Conservation (phyloP, 2,888 invertebrate genomes). For the Margaritifera margaritifera region DNA sequence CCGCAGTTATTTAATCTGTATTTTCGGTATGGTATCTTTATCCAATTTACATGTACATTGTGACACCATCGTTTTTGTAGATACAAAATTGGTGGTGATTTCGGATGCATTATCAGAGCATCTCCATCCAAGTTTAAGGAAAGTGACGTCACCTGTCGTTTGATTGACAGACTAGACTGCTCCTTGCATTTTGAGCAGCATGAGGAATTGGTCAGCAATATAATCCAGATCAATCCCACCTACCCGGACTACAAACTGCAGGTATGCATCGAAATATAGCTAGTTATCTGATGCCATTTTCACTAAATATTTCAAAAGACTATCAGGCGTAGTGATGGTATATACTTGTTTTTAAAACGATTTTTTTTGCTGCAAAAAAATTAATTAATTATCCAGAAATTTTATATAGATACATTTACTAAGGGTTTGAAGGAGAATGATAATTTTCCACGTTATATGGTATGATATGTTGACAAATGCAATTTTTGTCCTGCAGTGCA, state of each 20-base stretch:
- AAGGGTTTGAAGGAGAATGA: too few species aligned
- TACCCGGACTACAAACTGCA: constrained; percentile 26
- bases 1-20: background rate
- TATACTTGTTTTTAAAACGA: too few species aligned
- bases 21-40: too few species aligned
- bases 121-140: constrained; percentile 46
- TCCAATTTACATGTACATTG: background rate
- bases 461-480: too few species aligned
- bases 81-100: constrained; percentile 3
- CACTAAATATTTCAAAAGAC: too few species aligned
- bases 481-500: too few species aligned
- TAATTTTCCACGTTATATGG: too few species aligned
- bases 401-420: too few species aligned
- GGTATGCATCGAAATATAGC: constrained; percentile 10
- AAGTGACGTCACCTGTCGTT: constrained; percentile 38
- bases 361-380: too few species aligned
- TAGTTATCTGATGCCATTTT: background rate
- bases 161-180: constrained; percentile 46
- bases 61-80: background rate
- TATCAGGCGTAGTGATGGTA: too few species aligned
- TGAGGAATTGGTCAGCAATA: constrained; percentile 64
- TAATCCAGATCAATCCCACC: constrained; percentile 38
- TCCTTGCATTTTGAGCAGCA: constrained; percentile 48
- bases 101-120: constrained; percentile 53
- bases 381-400: too few species aligned